Evolutionary conservation across 2,113 vertebrate species (phyloP).

Genomic region (Labeo catla): DNA sequence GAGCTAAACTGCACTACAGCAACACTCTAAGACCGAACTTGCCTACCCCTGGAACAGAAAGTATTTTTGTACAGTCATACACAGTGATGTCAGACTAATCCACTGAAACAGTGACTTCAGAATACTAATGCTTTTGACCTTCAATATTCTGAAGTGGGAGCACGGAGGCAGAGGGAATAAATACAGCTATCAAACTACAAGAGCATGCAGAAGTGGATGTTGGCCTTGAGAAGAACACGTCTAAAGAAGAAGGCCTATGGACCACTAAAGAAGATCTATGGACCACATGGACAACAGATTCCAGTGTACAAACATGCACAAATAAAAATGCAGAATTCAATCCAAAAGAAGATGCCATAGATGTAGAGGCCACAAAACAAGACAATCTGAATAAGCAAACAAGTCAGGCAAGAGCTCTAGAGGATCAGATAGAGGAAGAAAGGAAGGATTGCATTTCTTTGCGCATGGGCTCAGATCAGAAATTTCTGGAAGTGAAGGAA

Average conservation of each 20-base stretch:
- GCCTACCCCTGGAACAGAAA: too few species aligned
- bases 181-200: not conserved
- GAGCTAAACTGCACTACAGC: too few species aligned
- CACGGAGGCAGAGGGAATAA: slow-evolving; percentile 10
- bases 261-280: not conserved
- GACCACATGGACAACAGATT: not conserved
- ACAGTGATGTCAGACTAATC: not conserved
- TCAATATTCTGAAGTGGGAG: not conserved
- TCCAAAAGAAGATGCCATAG: not conserved
- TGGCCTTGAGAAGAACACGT: slow-evolving; percentile 7
- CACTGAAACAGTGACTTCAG: not conserved
- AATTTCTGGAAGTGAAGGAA: not conserved
- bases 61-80: not conserved
- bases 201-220: not conserved
- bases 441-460: not conserved
- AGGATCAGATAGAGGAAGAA: not conserved
- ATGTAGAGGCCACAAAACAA: not conserved
- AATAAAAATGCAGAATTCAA: not conserved
- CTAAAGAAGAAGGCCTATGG: not conserved
- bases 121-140: slow-evolving; percentile 14
- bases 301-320: not conserved
- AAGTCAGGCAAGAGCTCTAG: not conserved
- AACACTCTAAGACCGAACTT: too few species aligned
- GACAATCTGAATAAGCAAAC: not conserved
- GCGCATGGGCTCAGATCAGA: not conserved